Evolutionary conservation across 2,888 invertebrate genomes (phyloP), one percentile per base, ranked within the genome.

Genomic region (Leptinotarsa rubiginosa): DNA sequence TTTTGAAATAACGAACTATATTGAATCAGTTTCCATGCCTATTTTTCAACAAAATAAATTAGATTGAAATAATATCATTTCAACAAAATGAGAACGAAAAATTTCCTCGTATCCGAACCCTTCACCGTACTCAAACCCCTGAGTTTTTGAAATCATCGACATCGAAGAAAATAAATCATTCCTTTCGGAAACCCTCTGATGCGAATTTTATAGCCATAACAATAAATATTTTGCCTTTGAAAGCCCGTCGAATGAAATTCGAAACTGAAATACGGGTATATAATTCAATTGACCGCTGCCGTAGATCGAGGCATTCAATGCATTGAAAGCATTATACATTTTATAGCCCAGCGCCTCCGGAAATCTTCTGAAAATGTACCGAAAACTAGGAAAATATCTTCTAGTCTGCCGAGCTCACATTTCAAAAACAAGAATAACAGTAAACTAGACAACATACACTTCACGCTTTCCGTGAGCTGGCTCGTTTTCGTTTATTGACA

Each of bases 221-320:
- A 62, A 62, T 62, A 62, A 62, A 62, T 62, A 31, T 41, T 59
- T 31, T n/a, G 62, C 62, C 31, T 31, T n/a, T 62, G 62, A 62
- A 62, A n/a, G 12, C 31, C 62, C 12, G 62, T 62, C 62, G 62
- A 62, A 62, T 62, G n/a, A 62, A 62, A 62, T 41, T 62, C 62
- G n/a, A 62, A 62, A 62, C 31, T 62, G 41, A 62, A 31, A 62
- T 41, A 62, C 62, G 62, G 31, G 62, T 31, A 62, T 62, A 62
- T 62, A 62, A 62, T 62, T 62, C 62, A 62, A 62, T 41, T 62
- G 62, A 62, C 62, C 62, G 13, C 20, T 15, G 18, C 52, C n/a
- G 52, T 52, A 18, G 18, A 18, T 7, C 18, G 10, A 13, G 52
- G 52, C 52, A 52, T 56, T 22, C 20, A 22, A 22, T 18, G 20